These are phyloP conservation scores for Drosophila ficusphila DNA, from an alignment of 1,140 invertebrate genomes.

Conservation along the genomic window DNA sequence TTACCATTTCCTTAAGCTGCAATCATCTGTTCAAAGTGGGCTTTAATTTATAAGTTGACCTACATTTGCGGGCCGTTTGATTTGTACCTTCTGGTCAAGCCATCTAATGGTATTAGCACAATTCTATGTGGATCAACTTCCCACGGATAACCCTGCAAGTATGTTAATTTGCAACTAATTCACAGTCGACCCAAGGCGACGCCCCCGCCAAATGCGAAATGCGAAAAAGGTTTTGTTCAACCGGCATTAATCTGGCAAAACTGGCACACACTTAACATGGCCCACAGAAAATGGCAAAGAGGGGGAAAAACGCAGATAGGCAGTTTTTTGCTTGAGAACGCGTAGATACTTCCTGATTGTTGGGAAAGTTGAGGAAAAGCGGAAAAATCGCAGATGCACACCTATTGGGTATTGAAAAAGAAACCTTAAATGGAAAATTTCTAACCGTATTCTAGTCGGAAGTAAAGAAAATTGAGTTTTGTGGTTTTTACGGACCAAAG, in stretches of 20 bases:
- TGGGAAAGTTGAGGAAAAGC: conserved; percentile 32
- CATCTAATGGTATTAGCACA: conserved; percentile 33
- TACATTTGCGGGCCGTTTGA: background rate
- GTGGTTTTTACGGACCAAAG: conserved; percentile 4
- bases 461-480: conserved; percentile 19
- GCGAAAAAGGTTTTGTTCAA: conserved; percentile 28
- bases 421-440: conserved; percentile 20
- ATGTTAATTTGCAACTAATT: conserved; percentile 38
- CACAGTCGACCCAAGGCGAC: conserved; percentile 31
- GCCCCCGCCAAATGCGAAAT: conserved; percentile 14
- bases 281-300: background rate
- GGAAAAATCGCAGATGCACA: conserved; percentile 15
- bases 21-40: too few species aligned
- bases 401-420: conserved; percentile 7
- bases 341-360: conserved; percentile 37
- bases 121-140: conserved; percentile 28
- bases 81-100: conserved; percentile 15
- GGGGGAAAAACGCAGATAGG: conserved; percentile 16
- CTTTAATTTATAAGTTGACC: conserved; percentile 13
- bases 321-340: conserved; percentile 17
- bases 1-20: background rate
- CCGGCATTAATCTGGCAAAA: conserved; percentile 11
- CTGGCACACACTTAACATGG: conserved; percentile 27
- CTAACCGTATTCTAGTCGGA: conserved; percentile 17
- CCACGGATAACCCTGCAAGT: conserved; percentile 40